Evolutionary conservation across 1,140 invertebrate species (phyloP).

Genomic region (Pogonomyrmex californicus): DNA sequence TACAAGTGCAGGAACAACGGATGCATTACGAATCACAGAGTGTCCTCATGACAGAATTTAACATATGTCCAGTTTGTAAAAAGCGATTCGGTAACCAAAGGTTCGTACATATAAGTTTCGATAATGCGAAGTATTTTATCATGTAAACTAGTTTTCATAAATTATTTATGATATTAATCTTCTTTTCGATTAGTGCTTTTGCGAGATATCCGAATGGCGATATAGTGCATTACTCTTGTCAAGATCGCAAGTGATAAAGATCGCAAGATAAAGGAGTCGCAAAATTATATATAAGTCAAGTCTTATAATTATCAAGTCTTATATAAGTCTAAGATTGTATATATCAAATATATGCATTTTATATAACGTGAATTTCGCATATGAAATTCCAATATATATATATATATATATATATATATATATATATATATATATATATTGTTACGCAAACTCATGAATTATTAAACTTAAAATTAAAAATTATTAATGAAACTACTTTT

Average conservation of each 20-base stretch:
- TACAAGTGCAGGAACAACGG: slow-evolving; percentile 93
- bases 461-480: not conserved
- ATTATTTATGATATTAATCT: slow-evolving; percentile 54
- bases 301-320: too few species aligned
- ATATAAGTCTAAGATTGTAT: slow-evolving; percentile 15
- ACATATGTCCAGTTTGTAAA: slow-evolving; percentile 96
- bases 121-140: not conserved
- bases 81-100: slow-evolving; percentile 96
- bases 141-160: not conserved
- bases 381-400: slow-evolving; percentile 10
- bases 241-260: slow-evolving; percentile 84
- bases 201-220: slow-evolving; percentile 96
- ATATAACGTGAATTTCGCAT: slow-evolving; percentile 15
- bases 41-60: slow-evolving; percentile 94
- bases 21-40: slow-evolving; percentile 93
- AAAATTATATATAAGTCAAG: slow-evolving; percentile 2
- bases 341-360: slow-evolving; percentile 34
- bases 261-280: slow-evolving; percentile 80
- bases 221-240: slow-evolving; percentile 96
- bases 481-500: slow-evolving; percentile 5
- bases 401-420: slow-evolving; percentile 8
- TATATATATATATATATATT: slow-evolving; percentile 10
- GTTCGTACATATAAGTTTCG: slow-evolving; percentile 74
- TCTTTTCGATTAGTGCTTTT: slow-evolving; percentile 92
- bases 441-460: not conserved